A percentile compares a stretch with the other conserved stretches of the same genome.
phyloP scores from a whole-genome alignment of 2,797 vertebrate genomes.

The Glossophaga mutica region DNA sequence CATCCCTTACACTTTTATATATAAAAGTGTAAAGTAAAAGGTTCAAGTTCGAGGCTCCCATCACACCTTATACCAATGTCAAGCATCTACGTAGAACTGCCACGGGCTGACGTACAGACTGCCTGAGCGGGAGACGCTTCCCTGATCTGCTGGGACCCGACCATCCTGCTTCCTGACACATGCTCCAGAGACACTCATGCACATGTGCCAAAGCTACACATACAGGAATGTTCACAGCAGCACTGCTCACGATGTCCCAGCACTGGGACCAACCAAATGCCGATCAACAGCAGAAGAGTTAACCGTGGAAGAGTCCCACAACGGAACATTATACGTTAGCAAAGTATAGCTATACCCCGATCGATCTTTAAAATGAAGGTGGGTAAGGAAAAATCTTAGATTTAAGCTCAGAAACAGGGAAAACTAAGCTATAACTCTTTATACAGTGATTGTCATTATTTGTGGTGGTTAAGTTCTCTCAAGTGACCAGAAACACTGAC shows the following conservation, averaged over 20 bases:
- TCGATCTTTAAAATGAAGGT: not conserved
- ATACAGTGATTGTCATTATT: not conserved
- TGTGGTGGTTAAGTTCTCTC: not conserved
- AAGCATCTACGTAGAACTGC: not conserved
- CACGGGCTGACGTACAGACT: not conserved
- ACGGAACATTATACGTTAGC: not conserved
- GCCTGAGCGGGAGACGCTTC: not conserved
- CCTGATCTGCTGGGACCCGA: not conserved
- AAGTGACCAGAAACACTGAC: not conserved
- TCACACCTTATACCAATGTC: not conserved
- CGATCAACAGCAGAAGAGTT: not conserved
- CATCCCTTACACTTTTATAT: not conserved
- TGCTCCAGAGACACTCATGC: not conserved
- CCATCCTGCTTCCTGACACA: not conserved
- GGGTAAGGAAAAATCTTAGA: not conserved
- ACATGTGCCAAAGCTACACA: not conserved
- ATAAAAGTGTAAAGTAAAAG: not conserved
- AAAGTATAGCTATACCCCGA: not conserved
- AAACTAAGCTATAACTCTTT: not conserved
- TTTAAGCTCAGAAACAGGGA: not conserved
- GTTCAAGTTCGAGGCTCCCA: not conserved
- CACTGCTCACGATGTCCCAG: not conserved
- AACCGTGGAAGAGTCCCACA: not conserved
- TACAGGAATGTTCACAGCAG: not conserved
- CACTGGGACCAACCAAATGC: not conserved